Percentiles rank a stretch among this genome's conserved stretches.
These are phyloP conservation scores for Melanotaenia duboulayi DNA, from an alignment of 2,113 vertebrate species.

Conservation along the genomic window DNA sequence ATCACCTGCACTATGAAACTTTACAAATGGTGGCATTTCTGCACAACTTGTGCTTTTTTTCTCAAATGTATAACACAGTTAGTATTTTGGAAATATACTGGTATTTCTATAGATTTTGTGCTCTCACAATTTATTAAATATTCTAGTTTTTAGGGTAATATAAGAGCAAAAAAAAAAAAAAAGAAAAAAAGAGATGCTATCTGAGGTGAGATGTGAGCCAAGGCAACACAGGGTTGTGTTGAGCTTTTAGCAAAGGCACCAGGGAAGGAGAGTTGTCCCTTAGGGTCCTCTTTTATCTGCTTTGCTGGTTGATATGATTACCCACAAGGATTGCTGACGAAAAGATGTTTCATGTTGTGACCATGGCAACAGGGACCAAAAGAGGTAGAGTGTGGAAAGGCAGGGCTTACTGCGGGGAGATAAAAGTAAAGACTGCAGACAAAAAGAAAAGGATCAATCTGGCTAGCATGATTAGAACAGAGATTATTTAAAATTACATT, in stretches of 20 bases:
- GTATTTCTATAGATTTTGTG: background rate
- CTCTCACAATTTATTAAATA: background rate
- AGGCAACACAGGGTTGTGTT: slow-evolving; percentile 19
- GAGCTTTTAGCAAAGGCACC: slow-evolving; percentile 27
- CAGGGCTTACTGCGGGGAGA: background rate
- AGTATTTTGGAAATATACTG: background rate
- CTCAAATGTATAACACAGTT: too few relatives aligned
- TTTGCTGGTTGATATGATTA: slow-evolving; percentile 65
- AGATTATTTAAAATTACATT: slow-evolving; percentile 45
- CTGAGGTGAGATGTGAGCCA: background rate
- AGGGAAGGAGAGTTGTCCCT: slow-evolving; percentile 27
- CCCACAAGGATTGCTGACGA: slow-evolving; percentile 56
- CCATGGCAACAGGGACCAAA: slow-evolving; percentile 79
- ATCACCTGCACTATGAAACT: too few relatives aligned
- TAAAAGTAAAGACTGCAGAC: slow-evolving; percentile 15
- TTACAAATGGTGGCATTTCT: too few relatives aligned
- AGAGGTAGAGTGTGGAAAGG: slow-evolving; percentile 24
- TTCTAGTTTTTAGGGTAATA: background rate
- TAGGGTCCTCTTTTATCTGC: slow-evolving; percentile 54
- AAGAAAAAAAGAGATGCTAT: background rate
- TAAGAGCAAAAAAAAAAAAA: background rate
- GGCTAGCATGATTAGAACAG: slow-evolving; percentile 10
- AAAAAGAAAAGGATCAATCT: slow-evolving; percentile 4
- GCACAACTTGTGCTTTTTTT: too few relatives aligned
- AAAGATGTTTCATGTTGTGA: slow-evolving; percentile 54